A percentile compares a stretch with the other conserved stretches of the same genome.
phyloP scores from a whole-genome alignment of 2,888 invertebrate species.

The Cynaeus angustus region DNA sequence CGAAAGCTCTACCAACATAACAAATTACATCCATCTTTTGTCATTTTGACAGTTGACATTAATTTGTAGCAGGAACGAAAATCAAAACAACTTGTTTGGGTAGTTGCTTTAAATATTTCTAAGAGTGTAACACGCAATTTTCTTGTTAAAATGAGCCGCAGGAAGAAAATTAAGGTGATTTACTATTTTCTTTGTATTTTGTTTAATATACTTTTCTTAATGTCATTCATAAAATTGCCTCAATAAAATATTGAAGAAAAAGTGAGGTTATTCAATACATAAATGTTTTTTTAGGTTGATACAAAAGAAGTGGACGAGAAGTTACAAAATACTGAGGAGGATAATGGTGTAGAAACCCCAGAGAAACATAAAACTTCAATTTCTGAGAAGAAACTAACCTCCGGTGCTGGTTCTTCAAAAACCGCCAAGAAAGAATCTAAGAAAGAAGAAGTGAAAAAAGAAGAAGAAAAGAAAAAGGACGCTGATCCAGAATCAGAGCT shows the following conservation, averaged over 20 bases:
- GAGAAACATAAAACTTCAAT: constrained; percentile 76
- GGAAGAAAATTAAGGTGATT: constrained; percentile 63
- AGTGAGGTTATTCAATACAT: constrained; percentile 54
- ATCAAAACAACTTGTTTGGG: constrained; percentile 19
- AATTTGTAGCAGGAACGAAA: not conserved
- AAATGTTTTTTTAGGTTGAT: constrained; percentile 73
- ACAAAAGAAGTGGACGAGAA: constrained; percentile 81
- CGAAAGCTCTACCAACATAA: not conserved
- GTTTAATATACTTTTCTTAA: not conserved
- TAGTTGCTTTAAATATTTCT: not conserved
- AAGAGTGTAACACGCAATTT: not conserved
- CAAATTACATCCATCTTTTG: not conserved
- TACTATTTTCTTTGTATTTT: not conserved
- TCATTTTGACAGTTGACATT: constrained; percentile 10
- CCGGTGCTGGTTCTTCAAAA: constrained; percentile 72
- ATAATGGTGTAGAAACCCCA: constrained; percentile 77
- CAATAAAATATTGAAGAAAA: constrained; percentile 14
- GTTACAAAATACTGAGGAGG: constrained; percentile 76
- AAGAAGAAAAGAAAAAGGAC: constrained; percentile 76
- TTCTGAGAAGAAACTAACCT: constrained; percentile 74
- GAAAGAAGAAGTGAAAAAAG: constrained; percentile 72
- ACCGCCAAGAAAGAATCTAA: constrained; percentile 68
- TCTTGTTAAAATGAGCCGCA: constrained; percentile 66
- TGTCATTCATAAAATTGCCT: not conserved
- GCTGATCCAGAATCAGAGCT: constrained; percentile 79